Evolutionary conservation across 2,113 vertebrate genomes (phyloP), one percentile per base, ranked within the genome.

Genomic region (Spizaetus ornatus): DNA sequence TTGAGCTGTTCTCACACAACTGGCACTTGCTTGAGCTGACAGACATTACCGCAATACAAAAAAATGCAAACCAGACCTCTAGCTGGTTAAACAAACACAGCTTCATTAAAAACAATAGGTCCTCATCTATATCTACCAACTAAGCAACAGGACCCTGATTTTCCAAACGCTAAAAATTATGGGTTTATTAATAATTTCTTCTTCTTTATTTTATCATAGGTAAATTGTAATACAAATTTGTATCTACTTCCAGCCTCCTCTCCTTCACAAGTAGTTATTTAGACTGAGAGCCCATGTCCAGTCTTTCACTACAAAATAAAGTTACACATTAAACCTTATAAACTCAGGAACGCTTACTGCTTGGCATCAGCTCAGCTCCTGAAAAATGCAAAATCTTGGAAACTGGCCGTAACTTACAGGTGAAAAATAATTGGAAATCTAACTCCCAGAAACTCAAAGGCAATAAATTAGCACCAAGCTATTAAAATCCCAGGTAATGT

Each of bases 1-100:
- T 95, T 69, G 73, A 84, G 70, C 40, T 90, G 42, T 95, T 93
- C 70, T 91, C 93, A 93, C 66, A 95, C 58, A 91, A 63, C 53
- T 89, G 76, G 56, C 81, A 91, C 45, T 93, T 56, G 27, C 40
- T 72, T 88, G 78, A 79, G 62, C 70, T 2, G 8, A 63, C 55
- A 85, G 58, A 93, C 58, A 47, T 78, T 90, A 91, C n/a, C 7
- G 2, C n/a, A 92, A 48, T 38, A 58, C 32, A 63, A 88, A 59
- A 90, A 55, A 71, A 25, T 31, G 61, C 34, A 82, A n/a, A 42
- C 19, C 62, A 83, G 71, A 73, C 36, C 14, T 82, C 26, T 67
- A 71, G 42, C 23, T 81, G n/a, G 42, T 83, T 94, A 90, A 94
- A 77, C 9, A 53, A 92, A 72, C 56, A 72, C 8, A 83, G 6